A percentile compares a stretch with the other conserved stretches of the same genome.
Conservation (phyloP, 2,797 vertebrate genomes). For the Acanthiza pusilla region DNA sequence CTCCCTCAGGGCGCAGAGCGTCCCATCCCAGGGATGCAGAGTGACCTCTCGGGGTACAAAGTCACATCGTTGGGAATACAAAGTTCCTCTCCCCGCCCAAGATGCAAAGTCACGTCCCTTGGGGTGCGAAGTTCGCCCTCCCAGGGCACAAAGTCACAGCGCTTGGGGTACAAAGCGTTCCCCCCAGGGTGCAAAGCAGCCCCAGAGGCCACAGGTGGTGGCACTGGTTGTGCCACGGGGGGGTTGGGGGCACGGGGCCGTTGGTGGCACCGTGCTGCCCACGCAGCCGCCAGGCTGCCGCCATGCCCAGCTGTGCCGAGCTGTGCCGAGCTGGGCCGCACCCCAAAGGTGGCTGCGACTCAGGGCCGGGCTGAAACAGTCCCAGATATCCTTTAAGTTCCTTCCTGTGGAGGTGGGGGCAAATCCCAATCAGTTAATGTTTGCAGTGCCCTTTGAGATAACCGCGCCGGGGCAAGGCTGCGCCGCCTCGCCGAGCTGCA, state of each 20-base stretch:
- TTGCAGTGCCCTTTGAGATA: slow-evolving; percentile 54
- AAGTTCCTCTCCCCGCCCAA: neutral
- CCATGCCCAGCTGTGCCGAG: neutral
- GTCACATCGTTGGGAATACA: neutral
- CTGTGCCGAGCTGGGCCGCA: neutral
- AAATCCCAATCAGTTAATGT: slow-evolving; percentile 51
- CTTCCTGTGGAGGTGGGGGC: slow-evolving; percentile 62
- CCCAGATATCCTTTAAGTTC: slow-evolving; percentile 33
- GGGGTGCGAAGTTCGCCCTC: neutral
- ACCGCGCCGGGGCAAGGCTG: slow-evolving; percentile 1
- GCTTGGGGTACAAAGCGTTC: no score
- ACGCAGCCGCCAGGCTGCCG: neutral
- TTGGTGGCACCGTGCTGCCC: neutral
- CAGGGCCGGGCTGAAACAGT: slow-evolving; percentile 28
- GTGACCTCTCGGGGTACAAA: neutral
- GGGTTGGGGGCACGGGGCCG: neutral
- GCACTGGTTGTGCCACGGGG: rapidly evolving
- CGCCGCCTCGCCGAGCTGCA: neutral
- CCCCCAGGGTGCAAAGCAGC: neutral
- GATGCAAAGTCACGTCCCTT: neutral
- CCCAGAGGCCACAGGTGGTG: neutral
- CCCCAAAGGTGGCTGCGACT: slow-evolving; percentile 23
- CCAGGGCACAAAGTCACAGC: neutral
- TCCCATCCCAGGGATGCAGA: neutral
- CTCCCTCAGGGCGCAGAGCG: rapidly evolving